Base-by-base conservation (phyloP, 2,888 invertebrate genomes). In the Lasius platythorax region DNA sequence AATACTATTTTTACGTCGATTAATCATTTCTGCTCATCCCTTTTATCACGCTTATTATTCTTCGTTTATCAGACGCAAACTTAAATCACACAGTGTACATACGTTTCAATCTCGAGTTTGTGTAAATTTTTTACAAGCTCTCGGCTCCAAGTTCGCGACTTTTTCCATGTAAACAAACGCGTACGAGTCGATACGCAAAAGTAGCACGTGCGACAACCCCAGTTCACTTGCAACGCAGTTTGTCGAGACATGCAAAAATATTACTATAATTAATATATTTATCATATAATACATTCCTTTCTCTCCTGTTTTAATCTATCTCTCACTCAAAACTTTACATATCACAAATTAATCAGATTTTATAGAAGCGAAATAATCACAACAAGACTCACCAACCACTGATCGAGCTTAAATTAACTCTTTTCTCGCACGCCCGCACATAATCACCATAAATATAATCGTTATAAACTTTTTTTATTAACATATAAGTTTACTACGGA, bases 101-200 rank as follows among this genome's bases (percentile, higher is more conserved):
- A 58, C 12, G 9, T 78, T 15, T 70, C n/a, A 18, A 79, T 79
- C 58, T 72, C n/a, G 11, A 23, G 11, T 12, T 79, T 1, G 33
- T 43, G 23, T 70, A 61, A 79, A 79, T 79, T 61, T 61, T 79
- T 72, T 46, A 79, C 18, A 33, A 72, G n/a, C 23, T 61, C 12
- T 79, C 11, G 30, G 23, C 50, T 53, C 33, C 9, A 50, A 78
- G 28, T 40, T 68, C 30, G 18, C 15, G 15, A 56, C 56, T 79
- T 78, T 58, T 58, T 72, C 79, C 11, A 23, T 23, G 46, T 81
- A 81, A 81, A 81, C 72, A 61, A 73, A 81, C 33, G 46, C 23
- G 43, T n/a, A 6, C 61, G 5, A 79, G 46, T 79, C 46, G 28
- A 50, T 72, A 56, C n/a, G 68, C 43, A 46, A 79, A 70, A 61